These are phyloP conservation scores for Tanypteryx hageni DNA, from an alignment of 2,888 invertebrate species.

Conservation along the genomic window DNA sequence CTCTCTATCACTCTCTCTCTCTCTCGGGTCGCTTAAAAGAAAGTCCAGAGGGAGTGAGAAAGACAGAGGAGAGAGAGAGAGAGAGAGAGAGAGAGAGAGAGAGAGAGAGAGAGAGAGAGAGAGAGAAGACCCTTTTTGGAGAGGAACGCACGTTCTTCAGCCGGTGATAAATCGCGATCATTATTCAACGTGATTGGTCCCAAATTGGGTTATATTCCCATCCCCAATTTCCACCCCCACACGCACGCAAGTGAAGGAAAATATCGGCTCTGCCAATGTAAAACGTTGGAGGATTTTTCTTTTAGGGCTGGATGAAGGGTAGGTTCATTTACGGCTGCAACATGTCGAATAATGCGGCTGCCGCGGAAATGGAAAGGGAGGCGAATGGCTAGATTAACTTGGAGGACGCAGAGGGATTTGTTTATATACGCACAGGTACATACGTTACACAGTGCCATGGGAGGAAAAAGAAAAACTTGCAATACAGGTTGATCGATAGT, in stretches of 20 bases:
- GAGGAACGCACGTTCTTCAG: neutral
- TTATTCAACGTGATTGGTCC: constrained; percentile 18
- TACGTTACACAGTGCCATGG: neutral
- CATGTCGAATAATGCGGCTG: neutral
- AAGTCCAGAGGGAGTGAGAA: neutral
- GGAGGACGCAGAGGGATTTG: neutral
- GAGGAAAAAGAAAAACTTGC: neutral
- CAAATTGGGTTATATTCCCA: constrained; percentile 14
- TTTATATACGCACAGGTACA: no score
- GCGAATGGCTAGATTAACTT: neutral
- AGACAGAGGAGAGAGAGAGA: no score
- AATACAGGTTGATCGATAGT: neutral
- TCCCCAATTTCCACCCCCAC: neutral
- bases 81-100: no score
- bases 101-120: no score
- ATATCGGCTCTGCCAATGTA: neutral
- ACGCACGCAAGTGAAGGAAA: neutral
- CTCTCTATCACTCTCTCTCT: neutral
- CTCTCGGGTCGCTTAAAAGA: neutral
- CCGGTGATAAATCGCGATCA: neutral
- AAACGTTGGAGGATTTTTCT: neutral
- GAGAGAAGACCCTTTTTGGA: neutral
- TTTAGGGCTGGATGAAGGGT: neutral
- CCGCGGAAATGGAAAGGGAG: neutral
- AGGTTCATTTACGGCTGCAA: neutral